phyloP scores from a whole-genome alignment of 2,113 vertebrate species.

The Eulemur rufifrons region DNA sequence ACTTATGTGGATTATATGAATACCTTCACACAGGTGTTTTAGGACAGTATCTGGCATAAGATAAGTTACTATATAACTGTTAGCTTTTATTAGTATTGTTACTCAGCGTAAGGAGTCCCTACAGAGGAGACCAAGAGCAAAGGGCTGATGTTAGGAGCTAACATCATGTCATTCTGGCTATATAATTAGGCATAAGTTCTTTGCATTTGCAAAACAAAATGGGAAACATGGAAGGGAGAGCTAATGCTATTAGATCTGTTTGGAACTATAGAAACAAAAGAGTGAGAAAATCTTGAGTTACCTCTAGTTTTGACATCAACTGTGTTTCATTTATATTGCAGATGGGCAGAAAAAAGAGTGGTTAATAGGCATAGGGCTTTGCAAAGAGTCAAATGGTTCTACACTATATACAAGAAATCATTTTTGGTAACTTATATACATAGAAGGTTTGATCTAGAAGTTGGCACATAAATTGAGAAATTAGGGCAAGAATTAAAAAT shows the following conservation, averaged over 20 bases:
- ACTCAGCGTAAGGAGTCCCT: background rate
- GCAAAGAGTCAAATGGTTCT: background rate
- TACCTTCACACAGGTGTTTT: background rate
- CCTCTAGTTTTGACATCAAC: slow-evolving; percentile 3
- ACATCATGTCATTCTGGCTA: background rate
- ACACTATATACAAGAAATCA: background rate
- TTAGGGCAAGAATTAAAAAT: slow-evolving; percentile 50
- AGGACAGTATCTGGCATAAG: background rate
- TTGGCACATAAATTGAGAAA: background rate
- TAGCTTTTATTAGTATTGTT: background rate
- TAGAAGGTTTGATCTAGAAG: background rate
- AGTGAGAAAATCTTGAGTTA: background rate
- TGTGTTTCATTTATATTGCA: slow-evolving; percentile 5
- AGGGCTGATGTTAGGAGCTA: background rate
- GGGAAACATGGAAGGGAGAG: background rate
- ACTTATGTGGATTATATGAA: background rate
- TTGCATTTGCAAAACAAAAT: slow-evolving; percentile 41
- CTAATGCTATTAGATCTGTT: background rate
- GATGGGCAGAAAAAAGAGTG: background rate
- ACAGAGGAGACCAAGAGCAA: background rate
- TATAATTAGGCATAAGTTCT: background rate
- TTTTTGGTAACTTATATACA: background rate
- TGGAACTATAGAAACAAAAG: background rate
- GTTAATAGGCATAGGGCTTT: slow-evolving; percentile 1
- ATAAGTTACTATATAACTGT: background rate